These are phyloP conservation scores for Tortrix viridana DNA, from an alignment of 2,888 invertebrate species.

Conservation along the genomic window DNA sequence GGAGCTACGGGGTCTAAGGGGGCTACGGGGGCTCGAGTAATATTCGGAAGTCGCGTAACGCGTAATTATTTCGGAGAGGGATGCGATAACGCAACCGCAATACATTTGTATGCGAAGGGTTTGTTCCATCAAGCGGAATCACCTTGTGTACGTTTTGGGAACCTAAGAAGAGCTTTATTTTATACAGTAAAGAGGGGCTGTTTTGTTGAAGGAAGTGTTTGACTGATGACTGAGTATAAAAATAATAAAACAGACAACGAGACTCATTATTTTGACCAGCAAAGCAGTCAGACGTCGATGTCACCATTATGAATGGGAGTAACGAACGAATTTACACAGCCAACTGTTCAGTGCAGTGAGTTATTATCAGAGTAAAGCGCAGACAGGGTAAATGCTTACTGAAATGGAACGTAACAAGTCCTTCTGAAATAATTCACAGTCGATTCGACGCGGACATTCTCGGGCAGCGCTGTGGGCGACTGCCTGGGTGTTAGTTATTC, in stretches of 20 bases:
- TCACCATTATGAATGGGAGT: conserved; percentile 59
- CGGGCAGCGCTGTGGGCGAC: conserved; percentile 64
- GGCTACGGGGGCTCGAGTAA: conserved; percentile 55
- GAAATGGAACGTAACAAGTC: conserved; percentile 69
- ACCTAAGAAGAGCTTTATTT: not conserved
- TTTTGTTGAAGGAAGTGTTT: no score
- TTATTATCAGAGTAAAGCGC: conserved; percentile 68
- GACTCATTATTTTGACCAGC: conserved; percentile 4
- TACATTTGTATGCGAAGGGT: conserved; percentile 61
- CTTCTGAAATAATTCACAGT: conserved; percentile 75
- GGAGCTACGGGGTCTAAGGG: conserved; percentile 1
- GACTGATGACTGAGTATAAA: no score
- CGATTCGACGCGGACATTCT: conserved; percentile 71
- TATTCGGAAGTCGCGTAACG: conserved; percentile 77
- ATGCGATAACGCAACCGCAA: conserved; percentile 74
- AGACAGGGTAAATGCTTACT: conserved; percentile 64
- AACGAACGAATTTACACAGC: conserved; percentile 72
- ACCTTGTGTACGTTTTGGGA: conserved; percentile 3
- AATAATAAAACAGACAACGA: no score
- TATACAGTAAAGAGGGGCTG: not conserved
- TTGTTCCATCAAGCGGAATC: conserved; percentile 23
- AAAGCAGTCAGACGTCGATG: conserved; percentile 38
- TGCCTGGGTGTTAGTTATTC: conserved; percentile 41
- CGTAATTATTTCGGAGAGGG: conserved; percentile 79
- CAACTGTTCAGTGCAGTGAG: conserved; percentile 59